phyloP scores from a whole-genome alignment of 2,888 invertebrate species.

The Cyaniris semiargus region DNA sequence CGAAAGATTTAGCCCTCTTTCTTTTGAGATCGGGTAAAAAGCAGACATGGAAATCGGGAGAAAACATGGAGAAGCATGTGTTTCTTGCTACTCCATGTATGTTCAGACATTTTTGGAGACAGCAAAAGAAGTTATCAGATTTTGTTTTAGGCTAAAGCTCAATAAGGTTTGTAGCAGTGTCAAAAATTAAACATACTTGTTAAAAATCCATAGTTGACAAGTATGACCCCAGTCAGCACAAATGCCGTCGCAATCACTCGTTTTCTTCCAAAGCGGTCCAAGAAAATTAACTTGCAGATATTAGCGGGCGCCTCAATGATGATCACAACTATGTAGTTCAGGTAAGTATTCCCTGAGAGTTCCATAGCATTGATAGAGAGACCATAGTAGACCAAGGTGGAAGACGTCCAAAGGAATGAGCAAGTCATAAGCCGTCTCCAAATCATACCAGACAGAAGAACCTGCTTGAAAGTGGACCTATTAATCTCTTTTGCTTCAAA shows the following conservation, averaged over 20 bases:
- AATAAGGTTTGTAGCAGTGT: too few species aligned
- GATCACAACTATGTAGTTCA: constrained; percentile 85
- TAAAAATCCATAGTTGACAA: constrained; percentile 82
- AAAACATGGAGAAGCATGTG: too few species aligned
- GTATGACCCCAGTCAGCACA: constrained; percentile 82
- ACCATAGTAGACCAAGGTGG: constrained; percentile 89
- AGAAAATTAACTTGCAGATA: constrained; percentile 81
- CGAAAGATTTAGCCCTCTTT: too few species aligned
- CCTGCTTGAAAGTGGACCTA: constrained; percentile 64
- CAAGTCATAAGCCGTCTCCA: constrained; percentile 83
- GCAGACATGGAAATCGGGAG: too few species aligned
- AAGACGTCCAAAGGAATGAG: constrained; percentile 88
- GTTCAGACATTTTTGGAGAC: too few species aligned
- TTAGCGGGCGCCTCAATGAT: constrained; percentile 88
- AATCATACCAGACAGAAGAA: constrained; percentile 74
- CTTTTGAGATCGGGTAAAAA: too few species aligned
- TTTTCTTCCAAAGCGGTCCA: constrained; percentile 84
- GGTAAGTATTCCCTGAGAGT: constrained; percentile 86
- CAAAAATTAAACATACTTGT: constrained; percentile 64
- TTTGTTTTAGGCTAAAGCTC: too few species aligned
- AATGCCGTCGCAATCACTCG: constrained; percentile 82
- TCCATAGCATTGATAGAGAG: constrained; percentile 88
- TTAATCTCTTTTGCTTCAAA: constrained; percentile 59
- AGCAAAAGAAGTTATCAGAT: too few species aligned
- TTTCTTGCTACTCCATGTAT: too few species aligned